These are phyloP conservation scores for Pandemis heparana DNA, from an alignment of 2,888 invertebrate genomes.

Conservation along the genomic window DNA sequence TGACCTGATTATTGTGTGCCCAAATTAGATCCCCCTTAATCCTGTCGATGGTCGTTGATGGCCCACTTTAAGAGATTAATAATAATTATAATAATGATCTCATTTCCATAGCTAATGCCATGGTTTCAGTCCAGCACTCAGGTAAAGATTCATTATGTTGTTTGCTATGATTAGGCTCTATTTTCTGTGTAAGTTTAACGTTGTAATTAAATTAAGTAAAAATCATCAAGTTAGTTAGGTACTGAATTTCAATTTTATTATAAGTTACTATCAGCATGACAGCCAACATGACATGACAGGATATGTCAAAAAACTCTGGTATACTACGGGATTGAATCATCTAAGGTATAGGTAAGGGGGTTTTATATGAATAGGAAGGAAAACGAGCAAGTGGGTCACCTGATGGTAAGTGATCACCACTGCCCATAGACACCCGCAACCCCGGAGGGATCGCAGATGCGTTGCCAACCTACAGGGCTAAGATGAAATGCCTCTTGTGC, in stretches of 20 bases:
- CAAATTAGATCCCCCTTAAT: constrained; percentile 47
- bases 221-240: neutral
- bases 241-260: neutral
- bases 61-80: constrained; percentile 63
- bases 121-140: constrained; percentile 53
- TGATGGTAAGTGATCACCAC: no score
- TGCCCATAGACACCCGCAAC: no score
- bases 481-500: no score
- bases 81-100: constrained; percentile 68
- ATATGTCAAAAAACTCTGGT: neutral
- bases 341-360: neutral
- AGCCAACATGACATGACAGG: neutral
- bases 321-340: neutral
- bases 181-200: neutral
- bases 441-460: no score
- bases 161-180: neutral
- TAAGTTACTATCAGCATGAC: neutral
- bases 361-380: no score
- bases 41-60: constrained; percentile 50
- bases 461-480: no score
- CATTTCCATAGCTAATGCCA: constrained; percentile 70
- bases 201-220: neutral
- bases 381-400: no score
- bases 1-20: constrained; percentile 41
- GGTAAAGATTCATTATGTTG: constrained; percentile 40